Conservation (phyloP, 1,140 invertebrate genomes). For the Panulirus ornatus region DNA sequence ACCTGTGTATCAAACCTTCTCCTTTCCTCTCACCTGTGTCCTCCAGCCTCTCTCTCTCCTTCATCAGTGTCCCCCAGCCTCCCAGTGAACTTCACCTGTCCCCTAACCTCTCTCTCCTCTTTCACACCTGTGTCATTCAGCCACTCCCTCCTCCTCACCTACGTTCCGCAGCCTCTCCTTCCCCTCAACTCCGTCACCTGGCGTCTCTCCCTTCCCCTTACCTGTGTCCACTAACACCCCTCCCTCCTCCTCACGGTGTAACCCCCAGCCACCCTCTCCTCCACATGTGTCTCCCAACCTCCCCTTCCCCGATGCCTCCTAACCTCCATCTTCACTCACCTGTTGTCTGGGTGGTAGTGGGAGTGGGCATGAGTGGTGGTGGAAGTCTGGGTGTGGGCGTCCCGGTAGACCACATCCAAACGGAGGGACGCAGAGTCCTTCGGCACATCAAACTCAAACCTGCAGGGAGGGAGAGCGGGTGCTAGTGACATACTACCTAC, state of each 20-base stretch:
- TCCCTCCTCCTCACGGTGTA: no score
- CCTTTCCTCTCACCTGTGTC: neutral
- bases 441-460: constrained; percentile 67
- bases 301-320: no score
- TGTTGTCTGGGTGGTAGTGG: constrained; percentile 28
- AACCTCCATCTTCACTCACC: constrained; percentile 7
- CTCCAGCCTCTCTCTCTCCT: neutral
- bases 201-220: no score
- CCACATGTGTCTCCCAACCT: no score
- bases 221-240: no score
- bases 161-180: no score
- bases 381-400: constrained; percentile 3
- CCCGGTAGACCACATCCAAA: constrained; percentile 49
- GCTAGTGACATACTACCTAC: neutral
- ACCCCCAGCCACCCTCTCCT: no score
- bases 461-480: neutral
- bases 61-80: neutral
- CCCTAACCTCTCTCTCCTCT: neutral
- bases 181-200: no score
- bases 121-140: no score
- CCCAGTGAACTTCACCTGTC: no score
- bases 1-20: neutral
- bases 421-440: constrained; percentile 32
- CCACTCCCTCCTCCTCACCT: neutral
- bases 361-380: constrained; percentile 20